Percentiles rank a stretch among this genome's conserved stretches.
Evolutionary conservation across 2,888 invertebrate genomes (phyloP).

Genomic region (Drosophila anomelani): DNA sequence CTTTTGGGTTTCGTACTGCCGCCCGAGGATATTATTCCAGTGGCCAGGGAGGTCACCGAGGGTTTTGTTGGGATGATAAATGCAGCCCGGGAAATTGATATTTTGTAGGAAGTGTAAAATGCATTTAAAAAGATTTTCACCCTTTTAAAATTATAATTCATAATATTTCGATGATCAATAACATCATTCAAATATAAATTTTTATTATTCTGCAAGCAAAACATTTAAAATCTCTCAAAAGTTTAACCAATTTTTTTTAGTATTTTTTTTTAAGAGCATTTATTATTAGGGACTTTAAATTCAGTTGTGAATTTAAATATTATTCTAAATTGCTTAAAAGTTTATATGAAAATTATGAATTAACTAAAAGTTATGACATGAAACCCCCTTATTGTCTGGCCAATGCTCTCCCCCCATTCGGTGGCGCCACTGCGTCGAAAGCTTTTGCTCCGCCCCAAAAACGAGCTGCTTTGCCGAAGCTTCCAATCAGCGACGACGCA

Average conservation of each 20-base stretch:
- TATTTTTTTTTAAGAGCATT: too few species aligned
- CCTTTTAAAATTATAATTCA: not conserved
- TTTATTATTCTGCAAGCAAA: not conserved
- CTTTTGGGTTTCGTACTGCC: constrained; percentile 89
- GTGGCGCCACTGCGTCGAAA: constrained; percentile 61
- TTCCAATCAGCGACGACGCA: constrained; percentile 69
- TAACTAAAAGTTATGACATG: not conserved
- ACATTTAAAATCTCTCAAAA: not conserved
- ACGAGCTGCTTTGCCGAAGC: constrained; percentile 49
- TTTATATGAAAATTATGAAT: constrained; percentile 2
- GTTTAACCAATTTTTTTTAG: not conserved
- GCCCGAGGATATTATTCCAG: constrained; percentile 87
- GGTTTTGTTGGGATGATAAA: constrained; percentile 86
- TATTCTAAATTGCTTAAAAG: not conserved
- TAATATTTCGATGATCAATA: not conserved
- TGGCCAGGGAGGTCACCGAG: constrained; percentile 86
- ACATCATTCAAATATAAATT: not conserved
- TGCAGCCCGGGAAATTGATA: constrained; percentile 84
- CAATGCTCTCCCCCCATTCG: constrained; percentile 54
- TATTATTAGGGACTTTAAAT: not conserved
- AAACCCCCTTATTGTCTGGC: not conserved
- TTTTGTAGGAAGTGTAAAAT: constrained; percentile 73
- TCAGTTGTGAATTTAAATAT: not conserved
- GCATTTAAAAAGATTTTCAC: not conserved
- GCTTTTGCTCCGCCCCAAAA: constrained; percentile 78